phyloP scores from a whole-genome alignment of 92 coral and sea anemone genomes.

The Anthopleura xanthogrammica region DNA sequence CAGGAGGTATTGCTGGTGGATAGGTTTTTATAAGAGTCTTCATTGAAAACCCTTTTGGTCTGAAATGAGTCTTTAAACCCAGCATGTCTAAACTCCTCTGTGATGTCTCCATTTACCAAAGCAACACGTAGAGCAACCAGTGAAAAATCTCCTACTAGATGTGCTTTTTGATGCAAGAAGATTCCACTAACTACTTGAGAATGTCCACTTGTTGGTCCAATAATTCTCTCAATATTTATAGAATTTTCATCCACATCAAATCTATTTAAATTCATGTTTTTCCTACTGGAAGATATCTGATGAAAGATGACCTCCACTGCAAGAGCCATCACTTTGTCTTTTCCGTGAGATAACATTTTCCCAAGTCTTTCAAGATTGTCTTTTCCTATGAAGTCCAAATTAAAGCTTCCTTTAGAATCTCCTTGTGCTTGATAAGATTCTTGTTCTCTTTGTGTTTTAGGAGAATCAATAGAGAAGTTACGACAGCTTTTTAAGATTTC shows the following conservation, averaged over 20 bases:
- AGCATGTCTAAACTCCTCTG: conserved; percentile 64
- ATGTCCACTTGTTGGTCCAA: conserved; percentile 67
- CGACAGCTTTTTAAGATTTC: conserved; percentile 14
- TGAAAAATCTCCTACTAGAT: conserved; percentile 9
- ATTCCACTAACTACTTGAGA: conserved; percentile 70
- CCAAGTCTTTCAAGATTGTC: conserved; percentile 52
- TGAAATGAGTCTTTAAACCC: conserved; percentile 64
- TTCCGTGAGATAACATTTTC: conserved; percentile 65
- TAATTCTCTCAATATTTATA: conserved; percentile 65
- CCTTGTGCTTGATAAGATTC: background rate
- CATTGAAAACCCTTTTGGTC: conserved; percentile 40
- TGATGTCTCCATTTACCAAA: conserved; percentile 80
- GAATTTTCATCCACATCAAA: conserved; percentile 45
- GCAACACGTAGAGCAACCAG: conserved; percentile 31
- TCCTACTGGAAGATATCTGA: conserved; percentile 26
- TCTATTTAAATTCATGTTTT: conserved; percentile 25
- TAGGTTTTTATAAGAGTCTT: conserved; percentile 13
- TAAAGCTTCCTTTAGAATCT: background rate
- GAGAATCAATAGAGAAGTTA: conserved; percentile 17
- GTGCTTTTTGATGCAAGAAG: conserved; percentile 44
- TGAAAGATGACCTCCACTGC: conserved; percentile 65
- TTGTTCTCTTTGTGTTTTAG: conserved; percentile 5
- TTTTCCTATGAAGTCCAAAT: background rate
- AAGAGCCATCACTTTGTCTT: conserved; percentile 70
- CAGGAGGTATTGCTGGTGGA: conserved; percentile 35